Conservation (phyloP, 2,113 vertebrate species). For the Acrocephalus kingi region DNA sequence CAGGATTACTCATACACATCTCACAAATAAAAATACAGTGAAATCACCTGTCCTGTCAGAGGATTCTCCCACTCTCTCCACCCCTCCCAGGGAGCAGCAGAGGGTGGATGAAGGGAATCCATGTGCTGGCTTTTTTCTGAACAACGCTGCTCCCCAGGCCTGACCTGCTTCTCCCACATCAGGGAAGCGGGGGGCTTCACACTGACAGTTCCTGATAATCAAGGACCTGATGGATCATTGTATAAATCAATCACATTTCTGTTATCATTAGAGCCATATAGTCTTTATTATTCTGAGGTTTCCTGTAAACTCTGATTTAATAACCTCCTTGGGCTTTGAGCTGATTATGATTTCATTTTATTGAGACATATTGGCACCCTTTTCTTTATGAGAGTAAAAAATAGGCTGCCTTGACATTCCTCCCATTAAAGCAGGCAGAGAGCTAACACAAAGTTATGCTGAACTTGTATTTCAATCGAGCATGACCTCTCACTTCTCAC, state of each 20-base stretch:
- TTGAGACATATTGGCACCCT: background rate
- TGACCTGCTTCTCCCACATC: background rate
- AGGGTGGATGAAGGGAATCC: background rate
- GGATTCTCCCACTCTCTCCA: background rate
- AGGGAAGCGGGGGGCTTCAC: background rate
- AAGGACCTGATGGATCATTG: background rate
- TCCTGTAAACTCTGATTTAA: constrained; percentile 13
- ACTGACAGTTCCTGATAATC: background rate
- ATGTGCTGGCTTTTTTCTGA: background rate
- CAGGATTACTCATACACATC: background rate
- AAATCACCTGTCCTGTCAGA: background rate
- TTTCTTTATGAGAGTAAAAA: background rate
- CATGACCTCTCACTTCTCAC: constrained; percentile 3
- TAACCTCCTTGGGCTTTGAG: background rate
- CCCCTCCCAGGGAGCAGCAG: background rate
- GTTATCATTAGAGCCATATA: background rate
- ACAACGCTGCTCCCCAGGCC: background rate
- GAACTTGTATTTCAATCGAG: background rate
- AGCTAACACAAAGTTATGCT: background rate
- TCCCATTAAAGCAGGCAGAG: background rate
- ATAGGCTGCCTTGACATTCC: constrained; percentile 2
- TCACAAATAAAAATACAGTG: background rate
- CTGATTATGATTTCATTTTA: constrained; percentile 15
- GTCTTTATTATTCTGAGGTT: background rate
- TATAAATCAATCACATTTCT: background rate